Evolutionary conservation across 2,888 invertebrate species (phyloP).

Genomic region (Cephus runcator): DNA sequence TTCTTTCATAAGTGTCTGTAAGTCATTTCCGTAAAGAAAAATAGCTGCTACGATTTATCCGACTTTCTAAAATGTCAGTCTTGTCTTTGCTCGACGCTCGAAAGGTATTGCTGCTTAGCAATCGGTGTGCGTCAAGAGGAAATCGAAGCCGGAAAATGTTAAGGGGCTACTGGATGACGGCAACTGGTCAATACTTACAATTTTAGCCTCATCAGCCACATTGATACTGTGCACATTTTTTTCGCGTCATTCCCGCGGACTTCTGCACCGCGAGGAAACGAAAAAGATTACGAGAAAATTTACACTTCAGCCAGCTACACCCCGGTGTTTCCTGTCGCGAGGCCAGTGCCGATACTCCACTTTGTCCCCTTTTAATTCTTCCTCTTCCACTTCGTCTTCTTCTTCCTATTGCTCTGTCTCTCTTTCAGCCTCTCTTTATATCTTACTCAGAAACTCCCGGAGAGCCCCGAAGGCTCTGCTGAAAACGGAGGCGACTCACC

Average conservation of each 20-base stretch:
- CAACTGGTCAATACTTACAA: constrained; percentile 50
- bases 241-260: constrained; percentile 51
- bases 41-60: neutral
- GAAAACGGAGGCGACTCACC: constrained; percentile 61
- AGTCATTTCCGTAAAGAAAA: neutral
- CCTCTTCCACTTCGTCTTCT: too few relatives aligned
- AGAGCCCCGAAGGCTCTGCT: constrained; percentile 47
- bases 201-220: constrained; percentile 61
- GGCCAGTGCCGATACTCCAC: neutral
- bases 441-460: constrained; percentile 7
- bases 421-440: neutral
- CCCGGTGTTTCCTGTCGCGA: neutral
- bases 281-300: neutral
- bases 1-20: neutral
- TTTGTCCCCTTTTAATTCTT: neutral
- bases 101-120: neutral
- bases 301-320: constrained; percentile 1
- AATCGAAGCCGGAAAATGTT: neutral
- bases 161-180: neutral
- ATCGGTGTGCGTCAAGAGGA: neutral
- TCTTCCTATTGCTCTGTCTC: neutral
- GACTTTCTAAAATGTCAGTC: neutral
- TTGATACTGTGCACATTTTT: constrained; percentile 55
- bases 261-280: constrained; percentile 20
- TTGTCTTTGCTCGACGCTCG: neutral